Conservation (phyloP, 2,888 invertebrate genomes). For the Spatulosminthurus flaviceps region DNA sequence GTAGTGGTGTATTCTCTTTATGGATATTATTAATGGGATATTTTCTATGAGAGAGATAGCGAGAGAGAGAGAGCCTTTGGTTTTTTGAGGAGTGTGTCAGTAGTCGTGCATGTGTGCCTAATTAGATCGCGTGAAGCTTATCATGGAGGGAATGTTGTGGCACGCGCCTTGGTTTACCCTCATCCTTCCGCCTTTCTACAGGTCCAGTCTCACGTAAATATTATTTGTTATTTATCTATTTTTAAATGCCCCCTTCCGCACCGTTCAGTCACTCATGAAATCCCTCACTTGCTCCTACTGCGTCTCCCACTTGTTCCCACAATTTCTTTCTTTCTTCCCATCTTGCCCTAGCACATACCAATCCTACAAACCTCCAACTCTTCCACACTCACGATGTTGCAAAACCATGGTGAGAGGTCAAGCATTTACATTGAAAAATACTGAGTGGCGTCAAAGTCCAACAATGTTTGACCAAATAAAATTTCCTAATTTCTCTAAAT, state of each 20-base stretch:
- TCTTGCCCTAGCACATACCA: neutral
- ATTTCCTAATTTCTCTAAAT: too few species aligned
- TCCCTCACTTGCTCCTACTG: neutral
- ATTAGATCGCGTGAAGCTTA: slow-evolving; percentile 44
- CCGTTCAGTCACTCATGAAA: neutral
- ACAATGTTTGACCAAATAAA: too few species aligned
- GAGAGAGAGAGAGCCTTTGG: neutral
- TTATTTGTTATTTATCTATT: slow-evolving; percentile 37
- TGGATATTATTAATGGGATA: slow-evolving; percentile 14
- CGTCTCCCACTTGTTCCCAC: slow-evolving; percentile 2
- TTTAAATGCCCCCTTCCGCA: slow-evolving; percentile 14
- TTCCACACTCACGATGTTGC: too few species aligned
- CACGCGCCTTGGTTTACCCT: slow-evolving; percentile 52
- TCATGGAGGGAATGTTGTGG: slow-evolving; percentile 13
- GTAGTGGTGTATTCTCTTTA: too few species aligned
- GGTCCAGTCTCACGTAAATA: slow-evolving; percentile 4
- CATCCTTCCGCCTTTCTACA: slow-evolving; percentile 40
- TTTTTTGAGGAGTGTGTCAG: slow-evolving; percentile 15
- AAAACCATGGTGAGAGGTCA: too few species aligned
- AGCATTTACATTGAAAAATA: too few species aligned
- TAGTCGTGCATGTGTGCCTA: slow-evolving; percentile 24
- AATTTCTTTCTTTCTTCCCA: neutral
- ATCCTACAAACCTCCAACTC: neutral
- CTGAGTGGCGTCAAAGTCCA: too few species aligned
- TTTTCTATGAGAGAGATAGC: neutral